These are phyloP conservation scores for Monochamus saltuarius DNA, from an alignment of 1,140 invertebrate species.

Conservation along the genomic window DNA sequence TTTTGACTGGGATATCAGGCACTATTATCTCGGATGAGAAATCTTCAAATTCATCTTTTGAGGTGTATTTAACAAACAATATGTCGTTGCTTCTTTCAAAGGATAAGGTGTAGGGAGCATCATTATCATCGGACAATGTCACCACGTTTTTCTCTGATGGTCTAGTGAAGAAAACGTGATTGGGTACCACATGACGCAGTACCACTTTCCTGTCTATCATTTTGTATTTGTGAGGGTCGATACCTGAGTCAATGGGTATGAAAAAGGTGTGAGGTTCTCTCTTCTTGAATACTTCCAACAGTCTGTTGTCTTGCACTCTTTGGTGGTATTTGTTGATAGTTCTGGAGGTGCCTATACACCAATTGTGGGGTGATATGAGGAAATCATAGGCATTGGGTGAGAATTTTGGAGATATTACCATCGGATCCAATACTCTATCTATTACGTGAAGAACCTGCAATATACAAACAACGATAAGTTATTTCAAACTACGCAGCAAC, in stretches of 20 bases:
- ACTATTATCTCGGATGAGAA: slow-evolving; percentile 56
- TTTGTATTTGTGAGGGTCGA: slow-evolving; percentile 46
- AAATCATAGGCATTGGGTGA: slow-evolving; percentile 63
- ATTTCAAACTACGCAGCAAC: neutral
- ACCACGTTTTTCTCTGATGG: slow-evolving; percentile 66
- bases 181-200: slow-evolving; percentile 81
- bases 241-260: slow-evolving; percentile 80
- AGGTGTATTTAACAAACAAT: slow-evolving; percentile 68
- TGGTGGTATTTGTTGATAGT: slow-evolving; percentile 16
- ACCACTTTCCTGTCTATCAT: slow-evolving; percentile 78
- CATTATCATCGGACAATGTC: slow-evolving; percentile 75
- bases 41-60: slow-evolving; percentile 1
- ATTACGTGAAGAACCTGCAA: slow-evolving; percentile 68
- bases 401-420: slow-evolving; percentile 55
- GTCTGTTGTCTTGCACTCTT: slow-evolving; percentile 18
- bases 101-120: slow-evolving; percentile 74
- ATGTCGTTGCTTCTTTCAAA: slow-evolving; percentile 41
- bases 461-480: neutral
- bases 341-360: slow-evolving; percentile 10
- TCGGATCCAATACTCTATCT: slow-evolving; percentile 73
- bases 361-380: slow-evolving; percentile 56
- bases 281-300: slow-evolving; percentile 51
- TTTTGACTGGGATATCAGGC: slow-evolving; percentile 85
- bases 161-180: slow-evolving; percentile 79
- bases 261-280: slow-evolving; percentile 80